A percentile compares a stretch with the other conserved stretches of the same genome.
Evolutionary conservation across 2,113 vertebrate species (phyloP).

Genomic region (Neotragus pygmaeus): DNA sequence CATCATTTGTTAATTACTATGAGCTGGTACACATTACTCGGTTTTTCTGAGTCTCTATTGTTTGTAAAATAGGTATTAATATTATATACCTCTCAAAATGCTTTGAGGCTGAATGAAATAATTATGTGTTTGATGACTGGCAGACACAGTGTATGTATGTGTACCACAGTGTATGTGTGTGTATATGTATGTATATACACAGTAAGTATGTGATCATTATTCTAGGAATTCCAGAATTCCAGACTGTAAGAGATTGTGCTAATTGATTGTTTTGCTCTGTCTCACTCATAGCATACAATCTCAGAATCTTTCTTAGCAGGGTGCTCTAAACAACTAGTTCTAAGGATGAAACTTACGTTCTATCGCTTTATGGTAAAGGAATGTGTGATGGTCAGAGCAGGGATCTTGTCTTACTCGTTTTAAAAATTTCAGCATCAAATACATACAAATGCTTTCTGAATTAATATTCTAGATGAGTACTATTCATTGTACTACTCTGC

Average conservation of each 20-base stretch:
- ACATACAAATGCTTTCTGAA: neutral
- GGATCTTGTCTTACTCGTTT: neutral
- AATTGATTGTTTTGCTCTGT: neutral
- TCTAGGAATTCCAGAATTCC: neutral
- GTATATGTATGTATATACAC: neutral
- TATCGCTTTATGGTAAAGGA: neutral
- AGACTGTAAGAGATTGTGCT: neutral
- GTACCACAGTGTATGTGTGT: neutral
- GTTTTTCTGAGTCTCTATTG: neutral
- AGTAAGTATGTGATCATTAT: neutral
- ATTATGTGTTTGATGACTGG: neutral
- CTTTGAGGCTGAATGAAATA: neutral
- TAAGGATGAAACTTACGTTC: neutral
- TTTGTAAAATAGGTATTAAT: neutral
- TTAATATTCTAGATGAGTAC: neutral
- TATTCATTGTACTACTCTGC: neutral
- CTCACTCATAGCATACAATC: neutral
- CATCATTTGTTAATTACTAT: neutral
- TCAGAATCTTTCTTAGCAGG: neutral
- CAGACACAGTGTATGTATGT: neutral
- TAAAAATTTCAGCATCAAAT: neutral
- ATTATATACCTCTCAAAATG: neutral
- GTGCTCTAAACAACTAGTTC: neutral
- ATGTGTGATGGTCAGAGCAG: neutral
- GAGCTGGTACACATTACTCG: neutral